phyloP scores from a whole-genome alignment of 2,113 vertebrate species.

The Coptodon rendalli region DNA sequence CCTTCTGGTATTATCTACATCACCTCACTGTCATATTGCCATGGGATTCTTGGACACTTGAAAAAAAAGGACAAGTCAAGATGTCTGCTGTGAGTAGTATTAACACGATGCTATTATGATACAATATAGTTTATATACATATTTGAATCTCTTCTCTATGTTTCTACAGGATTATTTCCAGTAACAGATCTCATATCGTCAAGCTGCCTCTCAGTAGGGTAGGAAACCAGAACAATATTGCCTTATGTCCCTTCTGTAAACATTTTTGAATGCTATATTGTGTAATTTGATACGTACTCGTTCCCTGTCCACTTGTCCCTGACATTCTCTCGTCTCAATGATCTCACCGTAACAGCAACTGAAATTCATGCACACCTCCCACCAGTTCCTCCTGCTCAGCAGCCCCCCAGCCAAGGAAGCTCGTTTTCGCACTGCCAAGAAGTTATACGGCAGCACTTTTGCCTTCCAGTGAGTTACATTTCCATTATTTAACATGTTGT shows the following conservation, averaged over 20 bases:
- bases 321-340: slow-evolving; percentile 18
- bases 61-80: not conserved
- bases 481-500: not conserved
- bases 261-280: not conserved
- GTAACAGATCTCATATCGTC: slow-evolving; percentile 98
- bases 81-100: not conserved
- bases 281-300: not conserved
- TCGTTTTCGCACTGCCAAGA: slow-evolving; percentile 97
- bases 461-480: slow-evolving; percentile 91
- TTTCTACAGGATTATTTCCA: slow-evolving; percentile 91
- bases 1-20: not conserved
- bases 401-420: slow-evolving; percentile 98
- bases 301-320: not conserved
- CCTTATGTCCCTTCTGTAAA: not conserved
- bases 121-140: not conserved
- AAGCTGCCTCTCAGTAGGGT: slow-evolving; percentile 99
- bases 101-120: not conserved
- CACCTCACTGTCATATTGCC: not conserved
- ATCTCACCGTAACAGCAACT: slow-evolving; percentile 83
- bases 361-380: slow-evolving; percentile 99
- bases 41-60: not conserved
- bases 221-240: slow-evolving; percentile 50
- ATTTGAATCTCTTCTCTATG: not conserved
- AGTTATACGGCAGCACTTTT: slow-evolving; percentile 97
- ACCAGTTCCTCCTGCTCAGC: slow-evolving; percentile 99